Conservation (phyloP, 2,888 invertebrate genomes). For the Gerris lacustris region DNA sequence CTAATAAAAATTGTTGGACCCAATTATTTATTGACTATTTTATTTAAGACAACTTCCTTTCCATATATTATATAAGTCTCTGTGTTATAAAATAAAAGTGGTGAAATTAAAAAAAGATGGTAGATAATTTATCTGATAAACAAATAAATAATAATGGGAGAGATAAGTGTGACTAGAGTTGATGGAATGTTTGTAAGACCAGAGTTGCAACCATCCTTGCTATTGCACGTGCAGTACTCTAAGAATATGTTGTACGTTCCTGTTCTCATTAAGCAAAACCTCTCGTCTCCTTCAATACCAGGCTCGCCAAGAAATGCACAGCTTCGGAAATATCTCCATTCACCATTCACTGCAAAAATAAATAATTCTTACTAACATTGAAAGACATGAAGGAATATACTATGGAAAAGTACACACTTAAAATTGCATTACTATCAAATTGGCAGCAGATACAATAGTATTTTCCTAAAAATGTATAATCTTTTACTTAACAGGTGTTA, state of each 20-base stretch:
- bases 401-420: slow-evolving; percentile 7
- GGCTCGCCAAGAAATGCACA: slow-evolving; percentile 86
- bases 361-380: not conserved
- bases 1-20: no score
- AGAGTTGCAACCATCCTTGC: slow-evolving; percentile 81
- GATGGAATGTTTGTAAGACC: slow-evolving; percentile 35
- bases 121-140: slow-evolving; percentile 2
- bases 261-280: slow-evolving; percentile 79
- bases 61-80: no score
- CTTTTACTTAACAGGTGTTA: no score
- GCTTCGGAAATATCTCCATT: slow-evolving; percentile 33
- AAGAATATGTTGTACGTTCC: slow-evolving; percentile 87
- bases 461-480: no score
- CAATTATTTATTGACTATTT: no score
- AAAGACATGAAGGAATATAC: not conserved
- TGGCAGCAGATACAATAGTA: no score
- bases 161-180: slow-evolving; percentile 21
- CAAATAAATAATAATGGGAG: slow-evolving; percentile 31
- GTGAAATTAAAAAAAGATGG: not conserved
- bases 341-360: slow-evolving; percentile 31
- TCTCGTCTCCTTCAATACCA: slow-evolving; percentile 77
- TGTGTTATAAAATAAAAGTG: not conserved
- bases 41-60: no score
- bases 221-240: slow-evolving; percentile 85
- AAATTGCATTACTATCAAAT: not conserved